phyloP scores from a whole-genome alignment of 2,888 invertebrate genomes.

The Lathronympha strigana region DNA sequence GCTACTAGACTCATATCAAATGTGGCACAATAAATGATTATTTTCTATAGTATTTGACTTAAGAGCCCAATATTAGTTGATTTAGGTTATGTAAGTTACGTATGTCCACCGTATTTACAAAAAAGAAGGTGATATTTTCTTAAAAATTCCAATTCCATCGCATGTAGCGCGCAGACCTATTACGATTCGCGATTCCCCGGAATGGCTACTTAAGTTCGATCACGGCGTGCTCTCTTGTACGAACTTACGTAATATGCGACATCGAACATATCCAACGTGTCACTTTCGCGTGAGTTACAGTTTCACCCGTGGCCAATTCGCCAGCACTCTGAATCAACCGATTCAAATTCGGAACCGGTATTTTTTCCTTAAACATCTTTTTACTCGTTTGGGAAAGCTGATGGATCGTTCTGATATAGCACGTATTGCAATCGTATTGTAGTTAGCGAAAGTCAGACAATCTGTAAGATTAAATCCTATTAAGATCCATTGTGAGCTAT shows the following conservation, averaged over 20 bases:
- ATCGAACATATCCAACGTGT: slow-evolving; percentile 70
- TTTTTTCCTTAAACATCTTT: slow-evolving; percentile 47
- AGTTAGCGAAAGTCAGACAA: slow-evolving; percentile 27
- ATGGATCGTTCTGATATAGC: slow-evolving; percentile 23
- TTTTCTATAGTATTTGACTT: too few relatives aligned
- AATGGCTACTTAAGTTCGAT: slow-evolving; percentile 38
- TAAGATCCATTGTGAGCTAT: slow-evolving; percentile 25
- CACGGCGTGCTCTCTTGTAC: slow-evolving; percentile 45
- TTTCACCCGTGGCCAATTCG: slow-evolving; percentile 56
- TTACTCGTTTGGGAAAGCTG: slow-evolving; percentile 37
- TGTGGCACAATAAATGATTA: too few relatives aligned
- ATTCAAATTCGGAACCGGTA: slow-evolving; percentile 61
- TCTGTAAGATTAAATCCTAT: slow-evolving; percentile 22
- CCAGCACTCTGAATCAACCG: slow-evolving; percentile 46
- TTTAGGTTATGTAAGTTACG: too few relatives aligned
- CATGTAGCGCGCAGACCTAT: slow-evolving; percentile 30
- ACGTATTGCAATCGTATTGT: slow-evolving; percentile 21
- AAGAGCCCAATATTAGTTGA: too few relatives aligned
- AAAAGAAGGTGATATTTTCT: not conserved
- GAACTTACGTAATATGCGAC: slow-evolving; percentile 66
- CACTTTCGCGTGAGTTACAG: slow-evolving; percentile 78
- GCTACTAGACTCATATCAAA: too few relatives aligned
- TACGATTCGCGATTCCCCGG: slow-evolving; percentile 32
- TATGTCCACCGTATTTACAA: too few relatives aligned
- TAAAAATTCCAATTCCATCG: slow-evolving; percentile 12